These are phyloP conservation scores for Azemiops feae DNA, from an alignment of 2,113 vertebrate species.

Conservation along the genomic window DNA sequence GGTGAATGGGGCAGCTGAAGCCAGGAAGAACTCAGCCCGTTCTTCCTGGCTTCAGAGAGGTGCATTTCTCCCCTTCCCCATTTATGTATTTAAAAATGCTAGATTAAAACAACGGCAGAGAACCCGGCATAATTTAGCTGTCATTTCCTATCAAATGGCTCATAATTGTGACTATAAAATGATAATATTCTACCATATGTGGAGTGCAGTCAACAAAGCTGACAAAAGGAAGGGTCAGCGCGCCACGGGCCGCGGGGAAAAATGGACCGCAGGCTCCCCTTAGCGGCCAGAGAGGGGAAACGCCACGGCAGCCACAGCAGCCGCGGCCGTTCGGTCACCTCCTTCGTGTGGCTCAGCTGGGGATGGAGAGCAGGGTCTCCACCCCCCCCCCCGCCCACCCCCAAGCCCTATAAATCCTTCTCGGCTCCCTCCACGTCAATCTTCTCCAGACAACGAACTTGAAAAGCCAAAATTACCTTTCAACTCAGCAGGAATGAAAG, in stretches of 20 bases:
- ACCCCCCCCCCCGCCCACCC: neutral
- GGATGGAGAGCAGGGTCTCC: neutral
- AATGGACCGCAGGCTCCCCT: slow-evolving; percentile 65
- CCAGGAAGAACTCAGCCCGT: slow-evolving; percentile 29
- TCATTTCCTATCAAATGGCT: slow-evolving; percentile 78
- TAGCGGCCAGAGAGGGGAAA: slow-evolving; percentile 40
- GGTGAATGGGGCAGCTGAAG: neutral
- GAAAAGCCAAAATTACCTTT: neutral
- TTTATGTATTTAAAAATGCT: slow-evolving; percentile 67
- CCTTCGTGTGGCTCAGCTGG: neutral
- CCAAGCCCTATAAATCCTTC: neutral
- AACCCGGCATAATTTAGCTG: slow-evolving; percentile 75
- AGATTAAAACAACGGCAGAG: slow-evolving; percentile 80
- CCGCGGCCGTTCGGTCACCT: neutral
- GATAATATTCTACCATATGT: slow-evolving; percentile 75
- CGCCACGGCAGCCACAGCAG: neutral
- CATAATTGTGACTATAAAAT: slow-evolving; percentile 81
- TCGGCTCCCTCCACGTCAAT: neutral
- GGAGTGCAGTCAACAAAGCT: slow-evolving; percentile 69
- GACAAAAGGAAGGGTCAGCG: slow-evolving; percentile 67
- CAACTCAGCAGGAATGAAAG: neutral
- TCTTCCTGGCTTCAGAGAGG: slow-evolving; percentile 38
- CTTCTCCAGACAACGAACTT: too few species aligned
- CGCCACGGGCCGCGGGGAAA: neutral
- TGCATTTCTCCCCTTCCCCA: slow-evolving; percentile 52